Conservation (phyloP, 2,797 vertebrate species). For the Rhinogobio ventralis region DNA sequence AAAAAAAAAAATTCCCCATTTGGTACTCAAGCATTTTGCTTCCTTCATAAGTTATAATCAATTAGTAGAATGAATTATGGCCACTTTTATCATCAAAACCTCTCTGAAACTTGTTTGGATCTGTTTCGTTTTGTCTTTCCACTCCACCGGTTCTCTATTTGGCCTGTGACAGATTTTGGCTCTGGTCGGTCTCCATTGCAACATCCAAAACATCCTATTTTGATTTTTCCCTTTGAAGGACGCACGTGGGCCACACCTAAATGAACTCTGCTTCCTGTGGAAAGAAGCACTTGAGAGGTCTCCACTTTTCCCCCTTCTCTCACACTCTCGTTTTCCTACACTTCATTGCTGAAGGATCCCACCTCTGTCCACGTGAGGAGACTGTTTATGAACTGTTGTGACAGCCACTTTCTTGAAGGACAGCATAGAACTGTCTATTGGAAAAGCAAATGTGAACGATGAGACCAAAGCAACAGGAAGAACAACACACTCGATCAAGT, state of each 20-base stretch:
- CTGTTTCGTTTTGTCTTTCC: constrained; percentile 9
- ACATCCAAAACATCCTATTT: constrained; percentile 43
- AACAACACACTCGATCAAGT: neutral
- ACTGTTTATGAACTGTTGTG: constrained; percentile 54
- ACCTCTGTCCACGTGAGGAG: constrained; percentile 50
- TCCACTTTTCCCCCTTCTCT: constrained; percentile 11
- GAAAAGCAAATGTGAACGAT: constrained; percentile 37
- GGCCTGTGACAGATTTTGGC: constrained; percentile 31
- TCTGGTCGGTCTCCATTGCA: constrained; percentile 30
- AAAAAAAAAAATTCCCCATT: neutral
- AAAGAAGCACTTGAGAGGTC: constrained; percentile 37
- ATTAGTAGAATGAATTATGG: neutral
- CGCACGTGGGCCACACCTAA: constrained; percentile 24
- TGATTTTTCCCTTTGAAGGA: constrained; percentile 30
- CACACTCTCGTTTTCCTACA: constrained; percentile 34
- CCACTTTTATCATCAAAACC: neutral
- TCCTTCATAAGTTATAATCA: neutral
- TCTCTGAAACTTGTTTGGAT: constrained; percentile 6
- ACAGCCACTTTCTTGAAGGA: constrained; percentile 37
- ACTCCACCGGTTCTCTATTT: constrained; percentile 19
- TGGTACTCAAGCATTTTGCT: neutral
- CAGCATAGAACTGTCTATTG: constrained; percentile 5
- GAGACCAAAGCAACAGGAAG: constrained; percentile 23
- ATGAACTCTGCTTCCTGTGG: constrained; percentile 21
- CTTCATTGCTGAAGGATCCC: constrained; percentile 25